Evolutionary conservation across 2,888 invertebrate species (phyloP).

Genomic region (Elmis aenea): DNA sequence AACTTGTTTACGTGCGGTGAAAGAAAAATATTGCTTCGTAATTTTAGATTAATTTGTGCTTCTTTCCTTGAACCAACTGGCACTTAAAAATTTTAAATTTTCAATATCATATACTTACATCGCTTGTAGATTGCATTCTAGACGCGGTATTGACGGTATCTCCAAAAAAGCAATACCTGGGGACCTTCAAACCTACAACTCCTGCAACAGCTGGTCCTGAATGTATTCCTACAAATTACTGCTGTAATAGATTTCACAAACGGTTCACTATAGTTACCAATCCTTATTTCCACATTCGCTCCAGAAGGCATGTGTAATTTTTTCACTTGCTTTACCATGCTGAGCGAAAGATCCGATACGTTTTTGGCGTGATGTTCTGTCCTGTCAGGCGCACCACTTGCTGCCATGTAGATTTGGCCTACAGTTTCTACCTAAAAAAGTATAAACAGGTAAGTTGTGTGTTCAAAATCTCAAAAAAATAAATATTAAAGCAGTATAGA

Average conservation of each 20-base stretch:
- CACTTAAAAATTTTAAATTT: too few relatives aligned
- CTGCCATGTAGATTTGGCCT: constrained; percentile 89
- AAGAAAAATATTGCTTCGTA: too few relatives aligned
- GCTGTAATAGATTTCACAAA: neutral
- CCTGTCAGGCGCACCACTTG: constrained; percentile 80
- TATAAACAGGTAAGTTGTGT: too few relatives aligned
- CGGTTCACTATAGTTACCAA: constrained; percentile 47
- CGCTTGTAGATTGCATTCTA: constrained; percentile 73
- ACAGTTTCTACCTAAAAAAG: constrained; percentile 79
- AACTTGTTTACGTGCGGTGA: too few relatives aligned
- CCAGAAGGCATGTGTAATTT: constrained; percentile 58
- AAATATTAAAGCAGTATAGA: too few relatives aligned
- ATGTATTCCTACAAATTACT: constrained; percentile 60
- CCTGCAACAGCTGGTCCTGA: constrained; percentile 86
- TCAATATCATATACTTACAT: too few relatives aligned
- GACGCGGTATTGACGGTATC: constrained; percentile 91
- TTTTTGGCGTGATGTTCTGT: constrained; percentile 69
- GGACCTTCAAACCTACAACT: constrained; percentile 78
- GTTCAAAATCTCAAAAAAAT: too few relatives aligned
- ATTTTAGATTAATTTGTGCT: too few relatives aligned
- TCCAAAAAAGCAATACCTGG: constrained; percentile 84
- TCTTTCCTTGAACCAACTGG: too few relatives aligned
- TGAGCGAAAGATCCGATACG: constrained; percentile 73
- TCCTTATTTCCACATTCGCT: constrained; percentile 57
- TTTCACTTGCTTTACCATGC: constrained; percentile 65